Conservation (phyloP, 2,888 invertebrate species). For the Oligia fasciuncula region DNA sequence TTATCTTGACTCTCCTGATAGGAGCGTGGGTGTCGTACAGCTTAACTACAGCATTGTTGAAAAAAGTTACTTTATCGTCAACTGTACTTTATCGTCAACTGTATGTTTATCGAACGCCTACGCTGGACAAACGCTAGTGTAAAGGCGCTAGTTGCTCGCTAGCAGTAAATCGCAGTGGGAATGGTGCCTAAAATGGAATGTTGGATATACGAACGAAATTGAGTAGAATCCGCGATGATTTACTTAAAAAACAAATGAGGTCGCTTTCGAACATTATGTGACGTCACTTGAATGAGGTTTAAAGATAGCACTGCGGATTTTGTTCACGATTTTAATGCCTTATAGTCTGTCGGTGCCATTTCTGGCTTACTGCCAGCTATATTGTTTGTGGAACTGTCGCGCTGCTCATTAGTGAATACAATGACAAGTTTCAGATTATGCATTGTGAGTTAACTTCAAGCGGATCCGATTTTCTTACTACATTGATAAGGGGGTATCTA, state of each 20-base stretch:
- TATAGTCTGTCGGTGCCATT: constrained; percentile 3
- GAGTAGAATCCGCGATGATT: neutral
- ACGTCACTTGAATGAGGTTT: neutral
- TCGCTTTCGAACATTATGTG: neutral
- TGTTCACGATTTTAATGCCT: constrained; percentile 14
- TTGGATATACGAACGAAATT: neutral
- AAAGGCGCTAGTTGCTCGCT: no score
- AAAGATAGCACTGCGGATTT: constrained; percentile 2
- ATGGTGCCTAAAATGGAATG: neutral
- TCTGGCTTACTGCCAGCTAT: constrained; percentile 33
- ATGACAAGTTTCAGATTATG: constrained; percentile 36
- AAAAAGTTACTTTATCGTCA: no score
- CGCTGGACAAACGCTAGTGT: no score
- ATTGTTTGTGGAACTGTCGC: constrained; percentile 36
- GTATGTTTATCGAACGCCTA: no score
- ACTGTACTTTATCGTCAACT: no score
- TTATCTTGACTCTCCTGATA: no score
- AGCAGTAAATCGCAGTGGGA: no score
- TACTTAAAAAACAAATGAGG: neutral
- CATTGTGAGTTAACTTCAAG: constrained; percentile 3
- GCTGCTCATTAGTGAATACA: constrained; percentile 40
- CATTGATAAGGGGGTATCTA: neutral
- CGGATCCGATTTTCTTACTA: constrained; percentile 10
- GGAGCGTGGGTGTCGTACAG: no score
- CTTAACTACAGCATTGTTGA: no score